Evolutionary conservation across 2,797 vertebrate genomes (phyloP).

Genomic region (Cossypha heuglini): DNA sequence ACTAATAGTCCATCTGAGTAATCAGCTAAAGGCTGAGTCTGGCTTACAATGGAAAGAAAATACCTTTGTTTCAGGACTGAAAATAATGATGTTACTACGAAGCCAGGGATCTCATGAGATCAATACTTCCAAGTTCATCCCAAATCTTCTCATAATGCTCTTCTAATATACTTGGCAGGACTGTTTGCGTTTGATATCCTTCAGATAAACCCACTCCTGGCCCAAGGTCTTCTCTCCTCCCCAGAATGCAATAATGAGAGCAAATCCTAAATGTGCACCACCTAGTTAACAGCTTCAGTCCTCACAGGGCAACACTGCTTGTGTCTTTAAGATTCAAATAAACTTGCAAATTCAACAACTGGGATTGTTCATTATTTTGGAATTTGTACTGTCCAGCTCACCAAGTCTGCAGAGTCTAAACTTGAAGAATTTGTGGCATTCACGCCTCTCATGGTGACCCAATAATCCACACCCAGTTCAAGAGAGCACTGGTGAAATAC

Average conservation of each 20-base stretch:
- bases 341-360: not conserved
- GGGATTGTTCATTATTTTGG: not conserved
- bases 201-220: not conserved
- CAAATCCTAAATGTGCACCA: not conserved
- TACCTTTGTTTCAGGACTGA: not conserved
- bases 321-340: not conserved
- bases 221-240: not conserved
- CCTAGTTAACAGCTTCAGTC: not conserved
- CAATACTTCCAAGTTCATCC: not conserved
- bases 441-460: not conserved
- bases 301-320: not conserved
- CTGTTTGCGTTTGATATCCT: not conserved
- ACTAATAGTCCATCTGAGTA: not conserved
- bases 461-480: not conserved
- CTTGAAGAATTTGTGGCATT: not conserved
- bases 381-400: not conserved
- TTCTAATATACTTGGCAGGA: not conserved
- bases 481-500: not conserved
- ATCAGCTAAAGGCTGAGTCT: not conserved
- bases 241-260: not conserved
- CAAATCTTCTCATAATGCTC: not conserved
- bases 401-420: not conserved
- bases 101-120: not conserved
- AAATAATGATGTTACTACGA: not conserved
- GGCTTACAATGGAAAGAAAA: not conserved